Percentiles rank a stretch among this genome's conserved stretches.
Conservation (phyloP, 2,888 invertebrate species). For the Cerastis leucographa region DNA sequence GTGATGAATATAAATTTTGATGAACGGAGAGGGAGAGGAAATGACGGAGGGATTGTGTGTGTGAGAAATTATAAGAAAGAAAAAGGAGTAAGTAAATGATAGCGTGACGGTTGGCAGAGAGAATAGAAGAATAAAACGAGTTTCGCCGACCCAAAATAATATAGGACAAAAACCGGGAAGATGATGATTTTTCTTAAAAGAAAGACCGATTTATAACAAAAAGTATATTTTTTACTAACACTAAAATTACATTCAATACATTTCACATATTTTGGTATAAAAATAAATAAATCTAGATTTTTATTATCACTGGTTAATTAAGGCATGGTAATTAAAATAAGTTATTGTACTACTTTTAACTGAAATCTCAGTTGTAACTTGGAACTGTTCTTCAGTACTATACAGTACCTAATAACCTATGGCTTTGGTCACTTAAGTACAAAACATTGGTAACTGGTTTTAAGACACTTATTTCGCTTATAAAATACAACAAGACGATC, state of each 20-base stretch:
- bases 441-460: not conserved
- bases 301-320: slow-evolving; percentile 37
- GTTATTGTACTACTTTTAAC: not conserved
- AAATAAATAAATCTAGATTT: slow-evolving; percentile 48
- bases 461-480: slow-evolving; percentile 27
- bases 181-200: not conserved
- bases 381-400: slow-evolving; percentile 7
- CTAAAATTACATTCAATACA: slow-evolving; percentile 28
- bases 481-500: slow-evolving; percentile 24
- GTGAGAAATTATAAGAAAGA: too few relatives aligned
- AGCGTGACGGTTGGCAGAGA: too few relatives aligned
- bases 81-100: too few relatives aligned
- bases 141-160: too few relatives aligned
- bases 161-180: too few relatives aligned
- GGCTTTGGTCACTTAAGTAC: slow-evolving; percentile 6
- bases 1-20: too few relatives aligned
- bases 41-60: too few relatives aligned
- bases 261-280: slow-evolving; percentile 23
- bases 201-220: slow-evolving; percentile 25
- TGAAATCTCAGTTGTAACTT: slow-evolving; percentile 29
- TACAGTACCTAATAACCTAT: not conserved
- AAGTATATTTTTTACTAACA: slow-evolving; percentile 27
- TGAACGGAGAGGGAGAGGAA: too few relatives aligned
- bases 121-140: too few relatives aligned
- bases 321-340: slow-evolving; percentile 1